Conservation (phyloP, 1,140 invertebrate genomes). For the Dufourea novaeangliae region DNA sequence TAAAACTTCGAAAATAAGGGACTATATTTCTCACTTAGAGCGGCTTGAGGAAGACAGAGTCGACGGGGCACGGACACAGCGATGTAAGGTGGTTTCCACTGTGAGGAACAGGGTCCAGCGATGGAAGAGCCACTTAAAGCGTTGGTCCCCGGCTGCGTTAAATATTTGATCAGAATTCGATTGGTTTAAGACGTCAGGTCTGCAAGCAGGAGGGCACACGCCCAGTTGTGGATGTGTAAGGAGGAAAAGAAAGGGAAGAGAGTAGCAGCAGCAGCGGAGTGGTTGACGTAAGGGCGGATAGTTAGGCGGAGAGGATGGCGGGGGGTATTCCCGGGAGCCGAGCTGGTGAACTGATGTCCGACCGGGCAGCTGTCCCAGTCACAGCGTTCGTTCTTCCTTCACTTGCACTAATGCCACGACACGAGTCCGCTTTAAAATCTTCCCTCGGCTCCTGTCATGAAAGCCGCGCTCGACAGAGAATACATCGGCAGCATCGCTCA, state of each 20-base stretch:
- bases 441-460: constrained; percentile 40
- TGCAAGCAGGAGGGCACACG: constrained; percentile 62
- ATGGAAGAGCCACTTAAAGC: constrained; percentile 67
- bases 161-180: constrained; percentile 80
- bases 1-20: constrained; percentile 23
- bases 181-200: constrained; percentile 75
- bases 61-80: constrained; percentile 12
- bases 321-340: constrained; percentile 75
- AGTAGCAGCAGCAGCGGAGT: constrained; percentile 47
- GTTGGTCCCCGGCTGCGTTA: constrained; percentile 69
- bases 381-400: constrained; percentile 52
- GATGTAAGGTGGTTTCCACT: constrained; percentile 46
- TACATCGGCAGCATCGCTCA: constrained; percentile 23
- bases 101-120: constrained; percentile 51
- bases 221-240: constrained; percentile 33
- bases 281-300: constrained; percentile 66
- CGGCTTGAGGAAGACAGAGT: constrained; percentile 20
- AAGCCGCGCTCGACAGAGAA: constrained; percentile 29
- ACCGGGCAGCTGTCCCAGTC: constrained; percentile 75
- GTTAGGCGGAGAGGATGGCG: constrained; percentile 68
- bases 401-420: constrained; percentile 37
- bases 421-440: constrained; percentile 72
- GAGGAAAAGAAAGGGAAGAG: constrained; percentile 29
- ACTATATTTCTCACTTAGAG: constrained; percentile 23
- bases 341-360: constrained; percentile 70